Conservation (phyloP, 1,140 invertebrate genomes). For the Arion vulgaris region DNA sequence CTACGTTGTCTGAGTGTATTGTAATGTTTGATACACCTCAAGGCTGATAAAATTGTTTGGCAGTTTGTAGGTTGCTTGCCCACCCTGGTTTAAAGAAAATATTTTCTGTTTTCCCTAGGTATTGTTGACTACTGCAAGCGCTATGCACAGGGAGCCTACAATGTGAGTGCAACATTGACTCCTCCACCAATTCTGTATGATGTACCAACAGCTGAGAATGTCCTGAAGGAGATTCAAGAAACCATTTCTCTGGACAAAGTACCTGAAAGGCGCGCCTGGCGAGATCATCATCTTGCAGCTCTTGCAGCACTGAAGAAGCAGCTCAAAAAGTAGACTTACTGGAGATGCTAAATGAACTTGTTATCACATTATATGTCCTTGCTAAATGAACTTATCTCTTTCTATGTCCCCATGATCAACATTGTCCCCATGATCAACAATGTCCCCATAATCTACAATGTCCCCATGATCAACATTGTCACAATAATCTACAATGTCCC, state of each 20-base stretch:
- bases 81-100: too few species aligned
- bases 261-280: slow-evolving; percentile 83
- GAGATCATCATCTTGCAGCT: slow-evolving; percentile 86
- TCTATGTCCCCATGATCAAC: too few species aligned
- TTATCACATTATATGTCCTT: background rate
- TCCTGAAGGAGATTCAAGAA: slow-evolving; percentile 76
- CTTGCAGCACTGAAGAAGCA: slow-evolving; percentile 85
- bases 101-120: slow-evolving; percentile 71
- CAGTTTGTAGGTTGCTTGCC: too few species aligned
- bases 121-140: slow-evolving; percentile 82
- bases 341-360: background rate
- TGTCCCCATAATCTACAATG: too few species aligned
- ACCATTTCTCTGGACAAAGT: slow-evolving; percentile 83
- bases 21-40: too few species aligned
- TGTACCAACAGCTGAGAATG: slow-evolving; percentile 67
- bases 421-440: too few species aligned
- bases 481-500: too few species aligned
- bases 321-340: slow-evolving; percentile 32
- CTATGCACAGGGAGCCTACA: slow-evolving; percentile 85
- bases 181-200: slow-evolving; percentile 82
- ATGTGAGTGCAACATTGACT: slow-evolving; percentile 84
- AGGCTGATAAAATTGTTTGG: too few species aligned
- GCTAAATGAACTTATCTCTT: too few species aligned
- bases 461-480: too few species aligned
- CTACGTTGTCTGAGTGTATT: too few species aligned